Conservation (phyloP, 2,888 invertebrate species). For the Fabriciana adippe region DNA sequence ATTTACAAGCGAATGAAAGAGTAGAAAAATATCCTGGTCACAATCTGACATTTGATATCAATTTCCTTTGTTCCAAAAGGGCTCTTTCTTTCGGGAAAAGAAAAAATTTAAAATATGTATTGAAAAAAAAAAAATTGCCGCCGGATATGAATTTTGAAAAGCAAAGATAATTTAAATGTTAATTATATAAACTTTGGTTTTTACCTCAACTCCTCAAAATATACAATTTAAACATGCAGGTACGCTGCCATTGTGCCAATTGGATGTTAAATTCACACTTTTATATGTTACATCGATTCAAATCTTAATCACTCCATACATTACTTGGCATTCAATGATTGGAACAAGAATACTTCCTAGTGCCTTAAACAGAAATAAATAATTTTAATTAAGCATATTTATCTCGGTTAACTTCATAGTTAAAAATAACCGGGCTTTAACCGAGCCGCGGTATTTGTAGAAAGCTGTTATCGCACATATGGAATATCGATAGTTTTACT, state of each 20-base stretch:
- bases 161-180: too few relatives aligned
- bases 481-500: conserved; percentile 27
- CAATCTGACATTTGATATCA: too few relatives aligned
- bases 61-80: too few relatives aligned
- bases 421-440: conserved; percentile 35
- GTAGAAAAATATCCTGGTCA: too few relatives aligned
- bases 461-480: conserved; percentile 34
- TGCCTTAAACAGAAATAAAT: conserved; percentile 27
- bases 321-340: conserved; percentile 1
- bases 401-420: conserved; percentile 20
- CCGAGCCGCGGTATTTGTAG: conserved; percentile 37
- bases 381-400: conserved; percentile 33
- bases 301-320: background rate
- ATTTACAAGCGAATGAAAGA: too few relatives aligned
- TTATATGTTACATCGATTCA: background rate
- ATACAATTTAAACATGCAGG: background rate
- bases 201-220: too few relatives aligned
- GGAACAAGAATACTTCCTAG: conserved; percentile 14
- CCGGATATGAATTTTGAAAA: too few relatives aligned
- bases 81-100: too few relatives aligned
- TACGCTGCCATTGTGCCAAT: background rate
- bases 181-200: too few relatives aligned
- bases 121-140: too few relatives aligned
- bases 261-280: conserved; percentile 2
- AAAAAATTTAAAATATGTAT: too few relatives aligned